phyloP scores from a whole-genome alignment of 2,113 vertebrate genomes.

The Leucopsar rothschildi region DNA sequence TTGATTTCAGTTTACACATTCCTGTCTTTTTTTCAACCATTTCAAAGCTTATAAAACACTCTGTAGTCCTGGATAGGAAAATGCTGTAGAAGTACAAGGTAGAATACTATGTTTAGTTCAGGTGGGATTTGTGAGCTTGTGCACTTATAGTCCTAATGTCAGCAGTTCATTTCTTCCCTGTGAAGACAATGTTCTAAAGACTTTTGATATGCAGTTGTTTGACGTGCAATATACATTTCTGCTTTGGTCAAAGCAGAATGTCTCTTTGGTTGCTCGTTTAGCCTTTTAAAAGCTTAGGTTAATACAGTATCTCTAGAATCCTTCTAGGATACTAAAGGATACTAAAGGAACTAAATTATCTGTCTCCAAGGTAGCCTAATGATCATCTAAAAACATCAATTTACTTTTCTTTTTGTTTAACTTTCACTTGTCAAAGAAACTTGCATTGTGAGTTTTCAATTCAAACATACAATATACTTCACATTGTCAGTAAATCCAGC shows the following conservation, averaged over 20 bases:
- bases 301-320: not conserved
- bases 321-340: not conserved
- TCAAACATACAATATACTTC: not conserved
- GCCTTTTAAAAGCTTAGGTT: not conserved
- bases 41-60: not conserved
- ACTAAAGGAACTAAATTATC: not conserved
- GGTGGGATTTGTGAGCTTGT: not conserved
- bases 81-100: not conserved
- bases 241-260: not conserved
- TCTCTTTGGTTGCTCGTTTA: not conserved
- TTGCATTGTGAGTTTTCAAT: not conserved
- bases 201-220: conserved; percentile 20
- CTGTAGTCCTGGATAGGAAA: not conserved
- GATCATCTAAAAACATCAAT: not conserved
- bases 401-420: not conserved
- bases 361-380: not conserved
- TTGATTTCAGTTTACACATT: not conserved
- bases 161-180: not conserved
- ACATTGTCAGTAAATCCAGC: not conserved
- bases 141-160: not conserved
- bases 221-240: not conserved
- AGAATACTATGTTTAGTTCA: not conserved
- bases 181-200: not conserved
- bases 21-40: not conserved
- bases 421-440: not conserved